Percentiles rank a stretch among this genome's conserved stretches.
phyloP scores from a whole-genome alignment of 1,140 invertebrate genomes.

The Belonocnema kinseyi region DNA sequence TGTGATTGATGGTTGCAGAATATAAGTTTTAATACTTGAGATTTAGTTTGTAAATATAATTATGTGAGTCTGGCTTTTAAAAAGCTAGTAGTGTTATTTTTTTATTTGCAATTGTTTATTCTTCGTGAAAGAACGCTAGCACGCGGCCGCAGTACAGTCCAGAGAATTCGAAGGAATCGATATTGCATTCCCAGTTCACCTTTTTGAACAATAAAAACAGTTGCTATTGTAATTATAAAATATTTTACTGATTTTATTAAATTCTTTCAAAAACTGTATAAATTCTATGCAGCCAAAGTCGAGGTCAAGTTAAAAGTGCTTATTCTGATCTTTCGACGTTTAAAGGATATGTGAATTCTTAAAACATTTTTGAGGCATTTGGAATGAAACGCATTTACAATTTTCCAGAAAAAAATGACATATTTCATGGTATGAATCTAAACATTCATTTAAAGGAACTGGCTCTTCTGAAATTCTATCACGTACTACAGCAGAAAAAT shows the following conservation, averaged over 20 bases:
- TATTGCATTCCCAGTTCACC: background rate
- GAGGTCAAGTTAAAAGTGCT: background rate
- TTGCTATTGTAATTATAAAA: too few species aligned
- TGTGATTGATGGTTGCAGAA: too few species aligned
- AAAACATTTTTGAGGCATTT: background rate
- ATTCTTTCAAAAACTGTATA: background rate
- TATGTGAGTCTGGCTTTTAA: too few species aligned
- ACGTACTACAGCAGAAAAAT: too few species aligned
- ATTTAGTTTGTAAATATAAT: too few species aligned
- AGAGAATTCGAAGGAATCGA: background rate
- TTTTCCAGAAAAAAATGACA: too few species aligned
- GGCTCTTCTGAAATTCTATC: too few species aligned
- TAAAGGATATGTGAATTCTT: background rate
- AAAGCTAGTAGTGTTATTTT: background rate
- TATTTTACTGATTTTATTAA: background rate
- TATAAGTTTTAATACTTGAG: too few species aligned
- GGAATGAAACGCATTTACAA: too few species aligned
- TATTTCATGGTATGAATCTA: too few species aligned
- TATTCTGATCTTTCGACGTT: background rate
- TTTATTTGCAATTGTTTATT: conserved; percentile 10
- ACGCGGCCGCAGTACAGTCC: background rate
- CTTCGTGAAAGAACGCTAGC: background rate
- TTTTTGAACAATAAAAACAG: background rate
- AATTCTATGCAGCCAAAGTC: background rate
- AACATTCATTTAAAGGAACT: too few species aligned